These are phyloP conservation scores for Criorhina ranunculi DNA, from an alignment of 2,888 invertebrate genomes.

Conservation along the genomic window DNA sequence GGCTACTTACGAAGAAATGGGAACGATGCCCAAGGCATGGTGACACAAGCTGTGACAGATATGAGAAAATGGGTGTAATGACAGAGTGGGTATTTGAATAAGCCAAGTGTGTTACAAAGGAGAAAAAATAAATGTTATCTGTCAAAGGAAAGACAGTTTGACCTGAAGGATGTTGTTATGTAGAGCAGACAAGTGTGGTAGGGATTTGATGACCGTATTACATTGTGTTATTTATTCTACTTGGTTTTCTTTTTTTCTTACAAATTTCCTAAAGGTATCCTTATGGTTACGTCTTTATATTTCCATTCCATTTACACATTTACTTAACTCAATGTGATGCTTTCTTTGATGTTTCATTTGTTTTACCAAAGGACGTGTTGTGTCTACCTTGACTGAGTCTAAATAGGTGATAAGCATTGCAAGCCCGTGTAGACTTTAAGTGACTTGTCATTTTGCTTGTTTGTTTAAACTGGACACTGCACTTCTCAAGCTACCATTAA, in stretches of 20 bases:
- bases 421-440: no score
- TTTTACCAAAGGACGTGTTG: no score
- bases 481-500: no score
- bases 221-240: no score
- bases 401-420: no score
- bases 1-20: slow-evolving; percentile 4
- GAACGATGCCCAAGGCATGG: background rate
- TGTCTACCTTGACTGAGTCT: no score
- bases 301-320: slow-evolving; percentile 26
- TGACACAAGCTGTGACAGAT: background rate
- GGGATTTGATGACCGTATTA: slow-evolving; percentile 5
- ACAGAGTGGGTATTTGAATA: slow-evolving; percentile 27
- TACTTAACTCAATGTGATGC: slow-evolving; percentile 23
- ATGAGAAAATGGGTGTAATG: no score
- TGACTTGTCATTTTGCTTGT: no score
- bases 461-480: no score
- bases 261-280: background rate
- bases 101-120: slow-evolving; percentile 27
- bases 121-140: slow-evolving; percentile 16
- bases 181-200: background rate
- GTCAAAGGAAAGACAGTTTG: slow-evolving; percentile 14
- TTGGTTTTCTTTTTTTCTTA: background rate
- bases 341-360: no score
- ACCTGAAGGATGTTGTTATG: slow-evolving; percentile 20
- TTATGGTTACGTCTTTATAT: background rate